These are phyloP conservation scores for Patella vulgata DNA, from an alignment of 1,140 invertebrate genomes.

Conservation along the genomic window DNA sequence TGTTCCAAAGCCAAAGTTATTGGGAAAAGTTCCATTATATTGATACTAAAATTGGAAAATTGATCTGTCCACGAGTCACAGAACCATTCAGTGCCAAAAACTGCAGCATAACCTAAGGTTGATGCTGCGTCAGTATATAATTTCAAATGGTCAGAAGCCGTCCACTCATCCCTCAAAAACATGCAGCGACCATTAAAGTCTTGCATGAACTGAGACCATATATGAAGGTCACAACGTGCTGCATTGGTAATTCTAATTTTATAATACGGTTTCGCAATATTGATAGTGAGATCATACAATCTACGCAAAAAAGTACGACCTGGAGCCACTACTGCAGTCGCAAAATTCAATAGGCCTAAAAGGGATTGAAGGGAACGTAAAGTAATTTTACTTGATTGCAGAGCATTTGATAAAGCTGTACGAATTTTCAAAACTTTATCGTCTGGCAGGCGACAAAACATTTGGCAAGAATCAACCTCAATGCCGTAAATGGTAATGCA, in stretches of 20 bases:
- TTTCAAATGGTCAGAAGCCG: not conserved
- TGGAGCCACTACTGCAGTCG: no score
- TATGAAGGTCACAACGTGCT: not conserved
- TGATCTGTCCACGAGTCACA: not conserved
- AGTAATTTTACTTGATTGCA: not conserved
- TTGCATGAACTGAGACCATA: not conserved
- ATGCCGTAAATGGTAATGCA: slow-evolving; percentile 27
- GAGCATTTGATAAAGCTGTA: not conserved
- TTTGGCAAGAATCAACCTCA: slow-evolving; percentile 20
- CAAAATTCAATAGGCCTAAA: no score
- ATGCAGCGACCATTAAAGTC: not conserved
- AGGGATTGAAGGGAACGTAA: slow-evolving; percentile 24
- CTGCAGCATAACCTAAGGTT: slow-evolving; percentile 2
- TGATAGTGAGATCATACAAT: no score
- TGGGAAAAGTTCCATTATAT: not conserved
- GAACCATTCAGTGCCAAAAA: slow-evolving; percentile 2
- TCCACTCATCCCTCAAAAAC: not conserved
- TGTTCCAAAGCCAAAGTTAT: not conserved
- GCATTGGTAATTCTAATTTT: not conserved
- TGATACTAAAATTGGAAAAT: not conserved
- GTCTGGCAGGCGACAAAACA: slow-evolving; percentile 15
- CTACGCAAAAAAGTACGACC: no score
- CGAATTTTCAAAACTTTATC: slow-evolving; percentile 25
- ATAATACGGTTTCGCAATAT: slow-evolving; percentile 18
- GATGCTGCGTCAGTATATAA: slow-evolving; percentile 2